Evolutionary conservation across 2,797 vertebrate genomes (phyloP).

Genomic region (Periparus ater): DNA sequence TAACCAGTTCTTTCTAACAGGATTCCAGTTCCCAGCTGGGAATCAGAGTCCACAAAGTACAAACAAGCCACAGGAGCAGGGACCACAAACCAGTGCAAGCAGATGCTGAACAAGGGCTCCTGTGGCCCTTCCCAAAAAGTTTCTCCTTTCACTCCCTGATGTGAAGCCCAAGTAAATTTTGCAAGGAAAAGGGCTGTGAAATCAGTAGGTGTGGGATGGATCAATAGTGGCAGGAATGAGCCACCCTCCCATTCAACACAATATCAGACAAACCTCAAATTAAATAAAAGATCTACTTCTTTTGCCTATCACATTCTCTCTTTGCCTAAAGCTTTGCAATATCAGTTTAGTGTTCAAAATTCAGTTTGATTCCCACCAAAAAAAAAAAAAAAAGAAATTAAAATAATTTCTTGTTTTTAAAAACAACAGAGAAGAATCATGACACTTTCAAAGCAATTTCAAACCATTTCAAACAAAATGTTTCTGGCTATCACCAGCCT

Average conservation of each 20-base stretch:
- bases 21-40: background rate
- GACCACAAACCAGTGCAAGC: background rate
- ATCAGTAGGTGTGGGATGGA: background rate
- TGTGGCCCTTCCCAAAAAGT: background rate
- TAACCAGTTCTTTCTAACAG: background rate
- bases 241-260: background rate
- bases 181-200: background rate
- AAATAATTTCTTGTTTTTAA: background rate
- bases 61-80: background rate
- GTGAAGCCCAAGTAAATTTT: background rate
- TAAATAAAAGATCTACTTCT: background rate
- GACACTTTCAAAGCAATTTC: background rate
- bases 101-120: background rate
- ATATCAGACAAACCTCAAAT: background rate
- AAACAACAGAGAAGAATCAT: background rate
- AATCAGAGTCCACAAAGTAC: background rate
- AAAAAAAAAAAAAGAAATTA: background rate
- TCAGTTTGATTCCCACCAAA: background rate
- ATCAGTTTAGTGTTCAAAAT: background rate
- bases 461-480: background rate
- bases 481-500: background rate
- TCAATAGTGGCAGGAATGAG: background rate
- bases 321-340: background rate
- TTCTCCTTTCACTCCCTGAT: background rate
- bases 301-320: background rate